Base-by-base conservation (phyloP, 1,140 invertebrate species). In the Gonatopus flavifemur region DNA sequence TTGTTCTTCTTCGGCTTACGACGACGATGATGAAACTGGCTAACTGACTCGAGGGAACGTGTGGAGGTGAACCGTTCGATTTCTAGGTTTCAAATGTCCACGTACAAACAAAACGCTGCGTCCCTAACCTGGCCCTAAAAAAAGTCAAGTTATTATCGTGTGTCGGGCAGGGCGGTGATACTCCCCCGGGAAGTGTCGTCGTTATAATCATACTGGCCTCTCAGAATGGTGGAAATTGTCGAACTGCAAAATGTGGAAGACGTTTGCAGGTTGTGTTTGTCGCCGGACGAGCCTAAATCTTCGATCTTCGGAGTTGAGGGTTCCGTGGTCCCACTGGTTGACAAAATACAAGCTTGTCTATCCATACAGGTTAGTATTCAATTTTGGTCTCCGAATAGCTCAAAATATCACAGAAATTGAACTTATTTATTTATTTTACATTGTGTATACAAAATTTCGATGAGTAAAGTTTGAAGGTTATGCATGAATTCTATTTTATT, bases 191-290 rank as follows among this genome's bases (percentile, higher is more conserved):
- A 28, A 44, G 31, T 2, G 15, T 18, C 18, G n/a, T n/a, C n/a
- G n/a, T n/a, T n/a, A 30, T 12, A 4, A 33, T n/a, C 19, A 2
- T 20, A 12, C 13, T 35, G 53, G 45, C 33, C 22, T 4, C 18
- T 7, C 67, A 54, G 44, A 75, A n/a, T 77, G 76, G 68, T 72
- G 39, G 67, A 69, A 35, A 57, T 69, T 20, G 65, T 67, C 9
- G 74, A 72, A 30, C 41, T 72, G 31, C 55, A 49, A 9, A 68
- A 66, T 41, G 56, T 76, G 28, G 65, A 76, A 45, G 63, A 62
- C 70, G 80, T 82, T 59, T 86, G 84, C 72, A 79, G 84, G 72
- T 78, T 86, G 51, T 86, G 84, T 74, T 80, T 85, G 61, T 80
- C 82, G 57, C 55, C 57, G 10, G 81, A 83, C 59, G 80, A 80